These are phyloP conservation scores for Scolopax bukidnonensis DNA, from an alignment of 2,797 vertebrate species.

Conservation along the genomic window DNA sequence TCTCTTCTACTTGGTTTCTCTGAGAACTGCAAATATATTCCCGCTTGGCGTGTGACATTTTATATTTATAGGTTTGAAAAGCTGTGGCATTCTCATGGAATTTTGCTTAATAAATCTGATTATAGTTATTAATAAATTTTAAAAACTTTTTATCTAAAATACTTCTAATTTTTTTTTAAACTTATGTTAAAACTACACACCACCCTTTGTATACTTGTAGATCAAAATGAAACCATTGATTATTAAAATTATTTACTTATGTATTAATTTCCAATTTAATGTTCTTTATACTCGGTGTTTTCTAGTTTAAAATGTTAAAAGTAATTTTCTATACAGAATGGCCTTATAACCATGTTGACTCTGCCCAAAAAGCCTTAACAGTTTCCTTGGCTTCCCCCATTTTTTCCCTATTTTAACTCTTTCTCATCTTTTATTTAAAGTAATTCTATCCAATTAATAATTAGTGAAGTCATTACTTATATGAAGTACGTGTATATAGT, in stretches of 20 bases:
- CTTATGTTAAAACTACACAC: neutral
- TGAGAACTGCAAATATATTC: neutral
- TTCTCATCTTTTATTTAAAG: neutral
- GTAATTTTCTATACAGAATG: accelerated
- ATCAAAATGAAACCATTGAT: neutral
- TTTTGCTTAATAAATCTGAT: neutral
- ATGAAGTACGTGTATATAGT: neutral
- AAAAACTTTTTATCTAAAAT: neutral
- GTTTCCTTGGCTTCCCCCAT: neutral
- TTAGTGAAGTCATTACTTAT: neutral
- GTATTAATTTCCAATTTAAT: neutral
- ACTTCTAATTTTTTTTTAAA: neutral
- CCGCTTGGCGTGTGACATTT: neutral
- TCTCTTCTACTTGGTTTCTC: neutral
- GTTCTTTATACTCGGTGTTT: neutral
- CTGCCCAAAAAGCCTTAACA: neutral
- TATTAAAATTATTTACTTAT: neutral
- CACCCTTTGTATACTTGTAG: accelerated
- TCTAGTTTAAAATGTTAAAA: neutral
- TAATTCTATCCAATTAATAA: neutral
- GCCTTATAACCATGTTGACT: neutral
- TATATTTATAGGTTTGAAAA: neutral
- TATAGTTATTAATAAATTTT: neutral
- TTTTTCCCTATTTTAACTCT: neutral
- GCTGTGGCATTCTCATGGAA: neutral